Evolutionary conservation across 2,113 vertebrate species (phyloP).

Genomic region (Calyptomena viridis): DNA sequence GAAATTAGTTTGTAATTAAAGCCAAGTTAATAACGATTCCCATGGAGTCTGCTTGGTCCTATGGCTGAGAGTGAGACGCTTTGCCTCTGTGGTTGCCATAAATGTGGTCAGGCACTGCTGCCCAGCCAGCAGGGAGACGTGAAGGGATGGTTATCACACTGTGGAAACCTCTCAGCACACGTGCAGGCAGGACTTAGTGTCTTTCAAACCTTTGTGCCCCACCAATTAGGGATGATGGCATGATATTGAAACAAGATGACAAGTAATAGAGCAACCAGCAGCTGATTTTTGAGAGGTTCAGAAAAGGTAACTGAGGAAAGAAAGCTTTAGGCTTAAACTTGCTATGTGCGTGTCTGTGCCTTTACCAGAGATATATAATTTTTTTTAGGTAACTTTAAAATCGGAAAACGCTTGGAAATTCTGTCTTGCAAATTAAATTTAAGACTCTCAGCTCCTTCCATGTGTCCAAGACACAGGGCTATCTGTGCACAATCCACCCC

Average conservation of each 20-base stretch:
- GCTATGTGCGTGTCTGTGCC: accelerated
- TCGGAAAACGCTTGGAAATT: neutral
- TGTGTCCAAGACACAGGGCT: neutral
- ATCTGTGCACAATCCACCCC: neutral
- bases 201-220: neutral
- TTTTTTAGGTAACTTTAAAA: neutral
- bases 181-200: neutral
- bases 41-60: neutral
- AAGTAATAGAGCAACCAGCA: neutral
- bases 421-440: neutral
- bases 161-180: neutral
- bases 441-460: neutral
- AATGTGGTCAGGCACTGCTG: neutral
- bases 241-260: neutral
- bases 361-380: neutral
- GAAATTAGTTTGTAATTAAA: conserved; percentile 58
- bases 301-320: neutral
- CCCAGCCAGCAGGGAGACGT: neutral
- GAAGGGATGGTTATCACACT: neutral
- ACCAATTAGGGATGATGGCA: neutral
- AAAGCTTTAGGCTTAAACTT: neutral
- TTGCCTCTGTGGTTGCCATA: neutral
- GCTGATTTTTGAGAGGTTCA: neutral
- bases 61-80: neutral
- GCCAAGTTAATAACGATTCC: conserved; percentile 17